Evolutionary conservation across 2,797 vertebrate species (phyloP), one percentile per base, ranked within the genome.

Genomic region (Amazona finschi): DNA sequence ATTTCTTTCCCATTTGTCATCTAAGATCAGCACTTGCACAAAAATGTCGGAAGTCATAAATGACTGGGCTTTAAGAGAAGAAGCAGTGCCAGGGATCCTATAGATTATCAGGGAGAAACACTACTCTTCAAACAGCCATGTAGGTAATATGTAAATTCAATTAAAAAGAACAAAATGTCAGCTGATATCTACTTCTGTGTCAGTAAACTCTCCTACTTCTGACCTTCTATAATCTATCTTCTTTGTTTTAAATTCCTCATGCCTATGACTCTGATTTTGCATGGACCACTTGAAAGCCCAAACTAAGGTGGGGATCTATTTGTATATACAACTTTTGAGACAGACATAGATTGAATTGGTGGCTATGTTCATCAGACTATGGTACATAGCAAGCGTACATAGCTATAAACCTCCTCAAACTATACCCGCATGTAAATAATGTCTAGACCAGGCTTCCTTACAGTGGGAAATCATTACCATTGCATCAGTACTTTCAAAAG

Each of bases 331-430:
- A 1, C 24, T 77, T 77, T 36, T 55, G 50, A 82, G 38, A 41
- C 15, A 85, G 12, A n/a, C 9, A 69, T 8, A 60, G 62, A 28
- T 3, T 60, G 30, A 85, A 41, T 8, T 67, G 22, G 47, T 7
- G 5, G 21, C 8, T 44, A 3, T 17, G 13, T 16, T 61, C 33
- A 28, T 15, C 17, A 36, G 28, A 12, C 9, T 36, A 12, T 1
- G 6, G 27, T 44, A 31, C 0, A 0, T 7, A 82, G 21, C 12
- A 38, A 60, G 27, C 2, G 1, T 46, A 49, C 5, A 11, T 18
- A 49, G 49, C 11, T 65, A 41, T 22, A 19, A 67, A 12, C 0
- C 1, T 62, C 30, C 33, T 62, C 30, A 55, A 41, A 85, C 9
- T 31, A 21, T 3, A 9, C 13, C 12, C 27, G 10, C 1, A 2